These are phyloP conservation scores for Calcarius lapponicus DNA, from an alignment of 2,797 vertebrate species.

Conservation along the genomic window DNA sequence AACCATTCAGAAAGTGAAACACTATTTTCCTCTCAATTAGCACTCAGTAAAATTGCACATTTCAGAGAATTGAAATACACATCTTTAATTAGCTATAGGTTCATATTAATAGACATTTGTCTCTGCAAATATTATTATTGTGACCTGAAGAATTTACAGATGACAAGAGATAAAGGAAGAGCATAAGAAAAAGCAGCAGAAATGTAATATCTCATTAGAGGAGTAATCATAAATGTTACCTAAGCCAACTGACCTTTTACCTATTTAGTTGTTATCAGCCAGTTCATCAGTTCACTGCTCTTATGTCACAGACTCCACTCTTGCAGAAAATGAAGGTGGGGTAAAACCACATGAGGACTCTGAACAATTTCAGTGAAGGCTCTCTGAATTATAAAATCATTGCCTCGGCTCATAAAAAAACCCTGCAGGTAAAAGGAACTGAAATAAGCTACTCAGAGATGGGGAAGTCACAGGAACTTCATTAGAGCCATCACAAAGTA, in stretches of 20 bases:
- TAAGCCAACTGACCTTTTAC: not conserved
- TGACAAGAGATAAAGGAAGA: not conserved
- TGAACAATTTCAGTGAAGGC: not conserved
- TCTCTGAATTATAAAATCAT: not conserved
- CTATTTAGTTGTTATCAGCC: not conserved
- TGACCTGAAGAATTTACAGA: not conserved
- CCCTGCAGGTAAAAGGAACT: not conserved
- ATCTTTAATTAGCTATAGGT: not conserved
- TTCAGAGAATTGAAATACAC: not conserved
- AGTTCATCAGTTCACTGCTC: conserved; percentile 17
- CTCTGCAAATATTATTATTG: not conserved
- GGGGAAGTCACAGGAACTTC: not conserved
- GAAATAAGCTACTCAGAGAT: not conserved
- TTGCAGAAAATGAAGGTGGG: not conserved
- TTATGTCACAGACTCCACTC: not conserved
- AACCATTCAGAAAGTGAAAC: not conserved
- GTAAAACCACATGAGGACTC: not conserved
- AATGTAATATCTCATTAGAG: conserved; percentile 2
- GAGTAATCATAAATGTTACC: not conserved
- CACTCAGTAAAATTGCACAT: not conserved
- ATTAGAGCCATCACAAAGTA: not conserved
- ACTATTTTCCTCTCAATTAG: not conserved
- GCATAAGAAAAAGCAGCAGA: not conserved
- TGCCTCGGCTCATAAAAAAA: not conserved
- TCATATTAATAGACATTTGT: not conserved